Evolutionary conservation across 2,888 invertebrate species (phyloP).

Genomic region (Acrobasis suavella): DNA sequence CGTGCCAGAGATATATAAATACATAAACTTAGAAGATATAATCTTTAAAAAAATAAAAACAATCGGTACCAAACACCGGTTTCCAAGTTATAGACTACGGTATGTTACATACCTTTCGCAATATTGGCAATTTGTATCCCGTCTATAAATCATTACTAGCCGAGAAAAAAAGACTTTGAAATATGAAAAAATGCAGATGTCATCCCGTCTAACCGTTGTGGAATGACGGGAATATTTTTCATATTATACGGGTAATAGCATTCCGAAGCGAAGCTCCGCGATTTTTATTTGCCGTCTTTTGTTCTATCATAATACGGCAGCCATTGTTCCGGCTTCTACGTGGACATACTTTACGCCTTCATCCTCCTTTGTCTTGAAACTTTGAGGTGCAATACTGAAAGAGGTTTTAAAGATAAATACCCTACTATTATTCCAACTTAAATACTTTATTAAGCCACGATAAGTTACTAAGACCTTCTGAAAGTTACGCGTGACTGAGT

Average conservation of each 20-base stretch:
- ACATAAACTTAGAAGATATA: no score
- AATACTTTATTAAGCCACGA: not conserved
- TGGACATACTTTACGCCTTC: conserved; percentile 20
- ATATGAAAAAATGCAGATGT: conserved; percentile 20
- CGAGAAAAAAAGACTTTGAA: conserved; percentile 17
- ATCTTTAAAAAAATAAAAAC: no score
- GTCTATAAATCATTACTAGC: conserved; percentile 2
- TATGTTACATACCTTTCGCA: no score
- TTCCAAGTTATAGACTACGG: no score
- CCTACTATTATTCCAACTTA: not conserved
- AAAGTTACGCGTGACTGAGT: not conserved
- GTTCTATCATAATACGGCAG: conserved; percentile 22
- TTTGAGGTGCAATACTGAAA: conserved; percentile 15
- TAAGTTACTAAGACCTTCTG: not conserved
- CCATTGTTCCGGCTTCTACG: conserved; percentile 14
- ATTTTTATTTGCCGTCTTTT: conserved; percentile 22
- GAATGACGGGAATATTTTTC: conserved; percentile 23
- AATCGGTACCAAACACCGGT: no score
- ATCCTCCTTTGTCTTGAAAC: conserved; percentile 11
- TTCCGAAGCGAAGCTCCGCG: conserved; percentile 13
- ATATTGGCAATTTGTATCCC: conserved; percentile 8
- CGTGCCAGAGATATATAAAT: no score
- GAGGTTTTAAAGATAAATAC: conserved; percentile 14
- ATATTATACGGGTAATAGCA: conserved; percentile 19
- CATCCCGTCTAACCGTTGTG: conserved; percentile 21